Base-by-base conservation (phyloP, 2,113 vertebrate genomes). In the Gnathonemus longibarbis region DNA sequence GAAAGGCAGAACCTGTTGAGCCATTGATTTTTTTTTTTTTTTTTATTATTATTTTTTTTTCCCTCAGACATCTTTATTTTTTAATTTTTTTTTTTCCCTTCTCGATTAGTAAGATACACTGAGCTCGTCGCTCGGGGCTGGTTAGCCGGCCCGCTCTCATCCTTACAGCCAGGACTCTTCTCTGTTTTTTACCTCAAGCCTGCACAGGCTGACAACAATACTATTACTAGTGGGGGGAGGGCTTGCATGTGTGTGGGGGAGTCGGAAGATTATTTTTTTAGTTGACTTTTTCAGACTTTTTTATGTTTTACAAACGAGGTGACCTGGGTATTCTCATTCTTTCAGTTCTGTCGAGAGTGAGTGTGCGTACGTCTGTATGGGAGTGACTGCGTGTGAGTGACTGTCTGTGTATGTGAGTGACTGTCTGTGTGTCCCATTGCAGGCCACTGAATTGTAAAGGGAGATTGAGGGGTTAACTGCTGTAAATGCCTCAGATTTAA, bases 401-500 rank as follows among this genome's bases (percentile, higher is more conserved):
- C 83, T 93, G 91, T 80, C 56, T 88, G 74, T 89, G 91, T 93
- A 74, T 93, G 66, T 7, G 53, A 56, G 62, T 89, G 91, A 92
- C 83, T 93, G 91, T 80, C 56, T 45, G 90, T 89, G 48, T 90
- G 87, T 90, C 91, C 84, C 92, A 91, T 95, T 93, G 97, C 96
- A 96, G 96, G 96, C 97, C 97, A 97, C 96, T 97, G 97, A 97
- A 97, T 97, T 97, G 95, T 97, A 95, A 96, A 97, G 94, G 96
- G 97, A 97, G 97, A 96, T 96, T 95, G 96, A 95, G 97, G 94
- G 94, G 95, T 97, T 96, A 93, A 95, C 97, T 97, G 97, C 97
- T 99, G 97, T 98, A 98, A 98, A 98, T 98, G 97, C 97, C 97
- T 98, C 97, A 96, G 96, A 96, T 95, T 92, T 94, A 90, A 94